Evolutionary conservation across 2,113 vertebrate genomes (phyloP).

Genomic region (Callaeas wilsoni): DNA sequence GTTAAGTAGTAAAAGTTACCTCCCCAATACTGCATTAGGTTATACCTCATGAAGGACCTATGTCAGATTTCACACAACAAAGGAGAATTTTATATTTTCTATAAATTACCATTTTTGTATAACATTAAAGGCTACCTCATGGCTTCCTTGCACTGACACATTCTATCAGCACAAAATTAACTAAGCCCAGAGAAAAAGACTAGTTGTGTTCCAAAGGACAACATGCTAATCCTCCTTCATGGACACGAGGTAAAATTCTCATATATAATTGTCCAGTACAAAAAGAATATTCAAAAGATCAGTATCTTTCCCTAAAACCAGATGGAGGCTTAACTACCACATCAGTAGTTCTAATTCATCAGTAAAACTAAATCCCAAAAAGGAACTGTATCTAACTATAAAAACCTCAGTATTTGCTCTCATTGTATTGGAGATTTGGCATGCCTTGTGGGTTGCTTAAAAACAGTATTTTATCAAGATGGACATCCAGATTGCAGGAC

Average conservation of each 20-base stretch:
- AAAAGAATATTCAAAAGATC: neutral
- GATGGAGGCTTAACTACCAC: neutral
- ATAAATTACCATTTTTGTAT: neutral
- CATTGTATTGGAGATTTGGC: accelerated
- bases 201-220: neutral
- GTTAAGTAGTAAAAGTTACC: neutral
- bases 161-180: neutral
- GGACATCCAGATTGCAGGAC: neutral
- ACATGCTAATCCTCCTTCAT: neutral
- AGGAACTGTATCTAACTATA: neutral
- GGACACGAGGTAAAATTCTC: neutral
- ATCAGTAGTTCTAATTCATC: neutral
- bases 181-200: neutral
- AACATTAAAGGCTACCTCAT: neutral
- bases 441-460: neutral
- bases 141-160: neutral
- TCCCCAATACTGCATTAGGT: neutral
- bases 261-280: neutral
- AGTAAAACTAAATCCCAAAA: neutral
- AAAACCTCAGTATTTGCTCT: neutral
- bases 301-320: neutral
- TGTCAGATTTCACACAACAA: neutral
- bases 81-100: neutral
- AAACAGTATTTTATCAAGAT: neutral
- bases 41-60: neutral